Evolutionary conservation across 2,888 invertebrate genomes (phyloP), one percentile per base, ranked within the genome.

Genomic region (Himalopsyche anomala): DNA sequence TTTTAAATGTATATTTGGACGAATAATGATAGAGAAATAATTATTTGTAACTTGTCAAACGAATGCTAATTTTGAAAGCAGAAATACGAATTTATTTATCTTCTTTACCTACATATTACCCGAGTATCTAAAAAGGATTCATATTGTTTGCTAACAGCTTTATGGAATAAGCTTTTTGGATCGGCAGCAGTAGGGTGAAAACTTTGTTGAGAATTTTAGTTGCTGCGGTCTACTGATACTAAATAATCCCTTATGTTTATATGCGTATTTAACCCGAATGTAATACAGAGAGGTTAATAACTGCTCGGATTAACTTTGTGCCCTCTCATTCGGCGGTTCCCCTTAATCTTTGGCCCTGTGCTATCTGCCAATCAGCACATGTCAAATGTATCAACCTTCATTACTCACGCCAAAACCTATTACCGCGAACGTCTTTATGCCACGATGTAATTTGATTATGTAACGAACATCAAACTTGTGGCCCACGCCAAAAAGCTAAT

Each of bases 261-360:
- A 62, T 28, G 62, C 19, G 62, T 19, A 62, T 62, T 19, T 28
- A 19, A 19, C 62, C 62, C 62, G 62, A 62, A 62, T 62, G 62
- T 62, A 62, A 62, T 62, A 62, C 28, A 62, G 62, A 28, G 62
- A 62, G 19, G 62, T 62, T 62, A 62, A 62, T 62, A 62, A 62
- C 62, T 62, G 19, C 62, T 19, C 62, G 62, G 19, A 62, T 62
- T 62, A 62, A 62, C 62, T 62, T 19, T 62, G 62, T 11, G 62
- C 19, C 56, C 19, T 19, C 62, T 62, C 62, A 62, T 62, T 62
- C 19, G 62, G 62, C 28, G 62, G 62, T 62, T n/a, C 62, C 19
- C 19, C 62, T 28, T 62, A 62, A 62, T 62, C 62, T 62, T 62
- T 62, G 62, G 9, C 62, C 62, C 28, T 19, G 62, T 28, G 19